phyloP scores from a whole-genome alignment of 1,140 invertebrate genomes.

The Mycetomoellerius zeteki region DNA sequence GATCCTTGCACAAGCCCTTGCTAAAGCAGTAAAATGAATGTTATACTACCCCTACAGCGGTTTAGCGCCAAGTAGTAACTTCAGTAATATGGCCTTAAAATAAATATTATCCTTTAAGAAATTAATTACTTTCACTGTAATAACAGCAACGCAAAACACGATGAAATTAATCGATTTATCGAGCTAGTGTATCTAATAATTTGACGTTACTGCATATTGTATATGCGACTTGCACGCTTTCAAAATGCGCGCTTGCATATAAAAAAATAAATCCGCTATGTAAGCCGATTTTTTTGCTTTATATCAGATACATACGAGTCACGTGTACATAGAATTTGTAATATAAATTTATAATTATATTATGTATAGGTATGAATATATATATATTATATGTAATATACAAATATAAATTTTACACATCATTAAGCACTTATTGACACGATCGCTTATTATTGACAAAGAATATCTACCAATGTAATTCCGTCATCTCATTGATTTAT shows the following conservation, averaged over 20 bases:
- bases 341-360: constrained; percentile 18
- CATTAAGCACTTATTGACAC: constrained; percentile 3
- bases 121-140: not conserved
- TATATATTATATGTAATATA: constrained; percentile 7
- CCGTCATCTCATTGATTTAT: not conserved
- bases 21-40: not conserved
- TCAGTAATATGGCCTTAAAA: constrained; percentile 21
- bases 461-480: constrained; percentile 36
- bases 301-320: not conserved
- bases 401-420: constrained; percentile 18
- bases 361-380: not conserved
- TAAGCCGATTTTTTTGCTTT: constrained; percentile 25
- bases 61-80: constrained; percentile 12
- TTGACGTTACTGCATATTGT: constrained; percentile 10
- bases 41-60: not conserved
- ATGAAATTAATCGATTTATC: not conserved
- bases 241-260: not conserved
- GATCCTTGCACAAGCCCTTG: not conserved
- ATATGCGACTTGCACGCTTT: not conserved
- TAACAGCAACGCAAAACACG: not conserved
- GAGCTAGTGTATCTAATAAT: constrained; percentile 2
- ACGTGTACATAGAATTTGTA: not conserved
- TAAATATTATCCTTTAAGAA: not conserved
- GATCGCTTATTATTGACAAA: constrained; percentile 23
- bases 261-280: constrained; percentile 27